A percentile compares a stretch with the other conserved stretches of the same genome.
These are phyloP conservation scores for Drosophila mimica DNA, from an alignment of 2,888 invertebrate genomes.

Conservation along the genomic window DNA sequence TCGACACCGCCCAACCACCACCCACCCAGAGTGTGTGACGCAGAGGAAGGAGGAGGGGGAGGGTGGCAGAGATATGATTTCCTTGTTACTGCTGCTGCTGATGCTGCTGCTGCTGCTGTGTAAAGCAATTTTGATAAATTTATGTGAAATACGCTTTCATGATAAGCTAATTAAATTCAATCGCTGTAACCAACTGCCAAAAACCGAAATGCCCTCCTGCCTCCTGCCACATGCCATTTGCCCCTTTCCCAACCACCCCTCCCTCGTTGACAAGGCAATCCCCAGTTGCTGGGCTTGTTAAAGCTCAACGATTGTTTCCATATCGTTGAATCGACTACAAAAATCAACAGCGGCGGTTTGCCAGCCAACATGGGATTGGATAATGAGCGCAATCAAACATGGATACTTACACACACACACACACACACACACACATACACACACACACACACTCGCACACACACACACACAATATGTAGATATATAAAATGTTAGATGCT, in stretches of 20 bases:
- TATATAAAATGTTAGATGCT: background rate
- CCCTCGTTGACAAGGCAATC: constrained; percentile 23
- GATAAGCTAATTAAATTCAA: constrained; percentile 81
- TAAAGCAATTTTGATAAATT: constrained; percentile 80
- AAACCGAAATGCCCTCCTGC: constrained; percentile 62
- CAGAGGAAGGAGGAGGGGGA: background rate
- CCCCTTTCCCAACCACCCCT: background rate
- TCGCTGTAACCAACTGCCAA: constrained; percentile 80
- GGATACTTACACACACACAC: background rate
- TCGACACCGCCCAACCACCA: constrained; percentile 24
- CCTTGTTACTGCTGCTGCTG: constrained; percentile 16
- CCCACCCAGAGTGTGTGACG: background rate
- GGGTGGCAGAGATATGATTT: constrained; percentile 39
- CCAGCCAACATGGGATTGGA: constrained; percentile 37
- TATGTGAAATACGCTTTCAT: constrained; percentile 81
- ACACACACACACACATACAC: background rate
- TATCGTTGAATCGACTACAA: constrained; percentile 65
- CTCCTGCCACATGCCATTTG: constrained; percentile 1
- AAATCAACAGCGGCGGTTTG: constrained; percentile 51
- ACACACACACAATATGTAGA: background rate
- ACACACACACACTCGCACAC: background rate
- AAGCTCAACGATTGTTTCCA: constrained; percentile 73
- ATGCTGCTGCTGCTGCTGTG: constrained; percentile 56
- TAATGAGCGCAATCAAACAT: constrained; percentile 35
- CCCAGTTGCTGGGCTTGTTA: constrained; percentile 48